These are phyloP conservation scores for Antedon bifida DNA, from an alignment of 35 echinoderm and acorn worm species.

Conservation along the genomic window DNA sequence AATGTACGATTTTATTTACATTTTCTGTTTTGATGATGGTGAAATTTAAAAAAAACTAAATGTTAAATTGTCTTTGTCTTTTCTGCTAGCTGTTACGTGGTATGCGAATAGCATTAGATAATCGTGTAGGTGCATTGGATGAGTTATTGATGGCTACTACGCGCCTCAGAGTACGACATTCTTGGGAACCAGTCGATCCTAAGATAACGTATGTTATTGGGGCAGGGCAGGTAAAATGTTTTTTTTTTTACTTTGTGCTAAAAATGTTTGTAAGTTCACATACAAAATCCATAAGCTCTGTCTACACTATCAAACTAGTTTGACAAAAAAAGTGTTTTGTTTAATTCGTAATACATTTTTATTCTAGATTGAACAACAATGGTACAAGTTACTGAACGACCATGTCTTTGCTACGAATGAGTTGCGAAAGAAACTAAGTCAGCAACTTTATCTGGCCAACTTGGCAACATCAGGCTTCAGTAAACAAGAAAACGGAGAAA, in stretches of 20 bases:
- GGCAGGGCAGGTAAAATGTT: constrained; percentile 37
- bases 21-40: too few species aligned
- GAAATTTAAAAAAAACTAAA: too few species aligned
- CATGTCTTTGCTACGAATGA: constrained; percentile 54
- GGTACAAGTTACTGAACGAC: constrained; percentile 64
- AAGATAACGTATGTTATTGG: constrained; percentile 80
- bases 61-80: neutral
- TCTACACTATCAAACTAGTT: too few species aligned
- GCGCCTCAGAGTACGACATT: constrained; percentile 49
- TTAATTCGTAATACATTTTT: too few species aligned
- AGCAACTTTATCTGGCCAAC: constrained; percentile 82
- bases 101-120: constrained; percentile 45
- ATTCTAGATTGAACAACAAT: constrained; percentile 46
- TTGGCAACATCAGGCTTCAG: constrained; percentile 44
- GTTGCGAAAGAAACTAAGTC: constrained; percentile 63
- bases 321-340: too few species aligned
- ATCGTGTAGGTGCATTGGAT: constrained; percentile 77
- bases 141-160: constrained; percentile 92
- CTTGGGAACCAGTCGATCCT: constrained; percentile 58
- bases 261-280: neutral
- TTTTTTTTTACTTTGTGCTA: neutral
- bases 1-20: too few species aligned
- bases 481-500: constrained; percentile 29
- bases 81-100: constrained; percentile 38
- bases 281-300: neutral